Conservation (phyloP, 2,113 vertebrate species). For the Triplophysa siluroides region DNA sequence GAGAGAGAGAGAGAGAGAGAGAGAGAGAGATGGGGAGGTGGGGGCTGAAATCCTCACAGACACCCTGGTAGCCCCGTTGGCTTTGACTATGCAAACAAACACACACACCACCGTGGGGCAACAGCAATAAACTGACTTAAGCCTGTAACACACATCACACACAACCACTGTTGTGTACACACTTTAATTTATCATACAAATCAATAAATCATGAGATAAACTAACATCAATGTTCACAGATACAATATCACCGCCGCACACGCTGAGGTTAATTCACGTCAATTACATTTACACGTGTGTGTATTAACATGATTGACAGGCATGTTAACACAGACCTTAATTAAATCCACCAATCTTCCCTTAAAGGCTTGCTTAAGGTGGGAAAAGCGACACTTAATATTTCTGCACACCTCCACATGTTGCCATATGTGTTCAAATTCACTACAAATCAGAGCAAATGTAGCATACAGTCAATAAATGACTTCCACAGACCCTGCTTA, state of each 20-base stretch:
- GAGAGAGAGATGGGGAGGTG: background rate
- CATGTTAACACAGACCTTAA: background rate
- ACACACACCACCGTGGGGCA: background rate
- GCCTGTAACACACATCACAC: constrained; percentile 18
- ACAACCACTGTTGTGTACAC: constrained; percentile 26
- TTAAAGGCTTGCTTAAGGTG: background rate
- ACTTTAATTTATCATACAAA: constrained; percentile 18
- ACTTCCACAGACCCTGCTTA: background rate
- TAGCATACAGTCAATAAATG: background rate
- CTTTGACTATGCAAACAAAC: constrained; percentile 25
- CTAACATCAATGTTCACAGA: background rate
- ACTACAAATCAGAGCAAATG: background rate
- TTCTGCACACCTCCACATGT: background rate
- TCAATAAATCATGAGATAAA: constrained; percentile 32
- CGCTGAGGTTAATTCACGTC: background rate
- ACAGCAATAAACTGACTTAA: constrained; percentile 20
- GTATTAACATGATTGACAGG: background rate
- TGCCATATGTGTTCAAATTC: background rate
- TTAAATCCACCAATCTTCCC: background rate
- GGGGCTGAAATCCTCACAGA: constrained; percentile 15
- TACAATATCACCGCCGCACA: background rate
- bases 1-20: constrained; percentile 20
- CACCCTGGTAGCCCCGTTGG: constrained; percentile 17
- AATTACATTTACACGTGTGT: background rate
- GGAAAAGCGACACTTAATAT: background rate